Conservation (phyloP, 2,888 invertebrate species). For the Sarcophaga carnaria region DNA sequence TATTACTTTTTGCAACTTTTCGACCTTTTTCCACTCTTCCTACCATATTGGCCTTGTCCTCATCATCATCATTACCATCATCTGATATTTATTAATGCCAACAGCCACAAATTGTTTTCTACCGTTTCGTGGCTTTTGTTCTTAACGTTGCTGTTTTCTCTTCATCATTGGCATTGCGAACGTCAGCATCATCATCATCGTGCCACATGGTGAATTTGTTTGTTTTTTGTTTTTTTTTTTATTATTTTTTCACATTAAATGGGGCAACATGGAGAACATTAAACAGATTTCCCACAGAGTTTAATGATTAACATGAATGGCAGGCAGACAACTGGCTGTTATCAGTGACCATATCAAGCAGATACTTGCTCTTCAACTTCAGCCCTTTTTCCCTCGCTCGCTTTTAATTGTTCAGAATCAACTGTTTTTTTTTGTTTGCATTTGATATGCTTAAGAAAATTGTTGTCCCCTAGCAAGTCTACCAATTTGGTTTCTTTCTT, state of each 20-base stretch:
- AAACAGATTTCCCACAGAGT: constrained; percentile 30
- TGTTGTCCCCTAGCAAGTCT: too few species aligned
- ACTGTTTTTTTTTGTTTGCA: too few species aligned
- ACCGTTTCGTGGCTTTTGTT: background rate
- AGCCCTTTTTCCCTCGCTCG: background rate
- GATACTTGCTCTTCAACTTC: background rate
- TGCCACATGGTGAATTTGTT: background rate
- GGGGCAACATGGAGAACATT: constrained; percentile 4
- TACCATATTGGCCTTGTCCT: background rate
- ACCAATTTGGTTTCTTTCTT: too few species aligned
- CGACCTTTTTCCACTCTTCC: background rate
- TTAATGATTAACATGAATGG: constrained; percentile 26
- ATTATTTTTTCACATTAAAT: constrained; percentile 19
- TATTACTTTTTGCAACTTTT: background rate
- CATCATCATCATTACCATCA: background rate
- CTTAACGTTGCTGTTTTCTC: background rate
- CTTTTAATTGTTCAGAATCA: too few species aligned
- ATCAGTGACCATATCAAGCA: background rate
- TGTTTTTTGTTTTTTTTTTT: background rate
- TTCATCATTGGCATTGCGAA: too few species aligned
- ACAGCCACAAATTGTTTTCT: background rate
- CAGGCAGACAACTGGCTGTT: constrained; percentile 12
- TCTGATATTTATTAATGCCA: constrained; percentile 5
- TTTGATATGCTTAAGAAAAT: too few species aligned
- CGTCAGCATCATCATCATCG: too few species aligned